Percentiles rank a stretch among this genome's conserved stretches.
These are phyloP conservation scores for Craniophora ligustri DNA, from an alignment of 2,888 invertebrate genomes.

Conservation along the genomic window DNA sequence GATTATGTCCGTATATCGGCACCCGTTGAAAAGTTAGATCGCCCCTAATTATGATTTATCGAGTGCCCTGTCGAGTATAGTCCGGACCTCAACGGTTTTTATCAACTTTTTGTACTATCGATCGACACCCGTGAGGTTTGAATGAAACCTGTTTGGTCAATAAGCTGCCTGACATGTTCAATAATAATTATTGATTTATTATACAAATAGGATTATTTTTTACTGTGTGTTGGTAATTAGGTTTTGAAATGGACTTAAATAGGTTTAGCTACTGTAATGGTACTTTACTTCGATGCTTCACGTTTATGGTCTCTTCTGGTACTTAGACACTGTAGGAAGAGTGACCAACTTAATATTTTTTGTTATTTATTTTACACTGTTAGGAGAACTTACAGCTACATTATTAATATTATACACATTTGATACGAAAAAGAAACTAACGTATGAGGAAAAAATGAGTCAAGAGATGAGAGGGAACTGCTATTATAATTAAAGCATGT, in stretches of 20 bases:
- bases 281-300: neutral
- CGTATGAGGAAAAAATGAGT: no score
- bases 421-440: no score
- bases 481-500: no score
- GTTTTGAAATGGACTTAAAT: neutral
- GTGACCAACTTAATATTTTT: no score
- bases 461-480: no score
- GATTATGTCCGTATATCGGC: slow-evolving; percentile 79
- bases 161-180: slow-evolving; percentile 15
- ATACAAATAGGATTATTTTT: slow-evolving; percentile 15
- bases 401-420: no score
- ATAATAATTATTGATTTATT: slow-evolving; percentile 25
- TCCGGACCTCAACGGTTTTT: slow-evolving; percentile 21
- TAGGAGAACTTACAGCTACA: no score
- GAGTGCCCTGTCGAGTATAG: slow-evolving; percentile 23
- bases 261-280: neutral
- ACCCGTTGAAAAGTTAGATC: slow-evolving; percentile 80
- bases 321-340: no score
- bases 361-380: no score
- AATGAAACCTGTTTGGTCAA: slow-evolving; percentile 24
- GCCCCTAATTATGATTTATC: slow-evolving; percentile 85
- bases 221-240: neutral
- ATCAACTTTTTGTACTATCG: slow-evolving; percentile 24
- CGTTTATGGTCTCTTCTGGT: no score
- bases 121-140: slow-evolving; percentile 40